Evolutionary conservation across 2,888 invertebrate genomes (phyloP), one percentile per base, ranked within the genome.

Genomic region (Leptinotarsa tumamoca): DNA sequence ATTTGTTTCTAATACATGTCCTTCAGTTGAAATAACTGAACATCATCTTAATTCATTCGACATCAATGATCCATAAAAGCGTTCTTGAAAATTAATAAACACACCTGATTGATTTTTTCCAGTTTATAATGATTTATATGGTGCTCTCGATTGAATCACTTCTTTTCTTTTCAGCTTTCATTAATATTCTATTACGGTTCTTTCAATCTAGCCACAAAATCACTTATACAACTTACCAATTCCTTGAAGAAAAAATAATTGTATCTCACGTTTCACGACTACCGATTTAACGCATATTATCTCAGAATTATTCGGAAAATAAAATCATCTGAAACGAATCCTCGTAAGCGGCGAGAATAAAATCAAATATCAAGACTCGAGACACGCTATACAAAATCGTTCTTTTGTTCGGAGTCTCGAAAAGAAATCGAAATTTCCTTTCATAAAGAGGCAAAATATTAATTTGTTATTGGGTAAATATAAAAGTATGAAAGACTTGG

Each of bases 251-350:
- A 73, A 68, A 74, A 73, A 21, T 33, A 66, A 74, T 66, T 27
- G 63, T 66, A 73, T 74, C 54, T 54, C 49, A 61, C 66, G 50
- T 52, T 70, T 63, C 33, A 54, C 21, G 73, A 51, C 63, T 18
- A 56, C n/a, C 69, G 66, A 68, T 73, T 72, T 66, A 54, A 72
- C 67, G 66, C 67, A 67, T 63, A 68, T 73, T 61, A 68, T 33
- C 33, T 43, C n/a, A 7, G 33, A 18, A 33, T 63, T 63, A 63
- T 63, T 43, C 63, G 43, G 43, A 63, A 63, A 63, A 63, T 63
- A 27, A 33, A 33, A 63, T 63, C n/a, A 15, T 33, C 63, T 33
- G 18, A 15, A 63, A 43, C 63, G 63, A 63, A 63, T n/a, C 54
- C 23, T 61, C 21, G 63, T 63, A 43, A 63, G 33, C 63, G 63